Percentiles rank a stretch among this genome's conserved stretches.
Evolutionary conservation across 2,888 invertebrate genomes (phyloP).

Genomic region (Xylocampa areola): DNA sequence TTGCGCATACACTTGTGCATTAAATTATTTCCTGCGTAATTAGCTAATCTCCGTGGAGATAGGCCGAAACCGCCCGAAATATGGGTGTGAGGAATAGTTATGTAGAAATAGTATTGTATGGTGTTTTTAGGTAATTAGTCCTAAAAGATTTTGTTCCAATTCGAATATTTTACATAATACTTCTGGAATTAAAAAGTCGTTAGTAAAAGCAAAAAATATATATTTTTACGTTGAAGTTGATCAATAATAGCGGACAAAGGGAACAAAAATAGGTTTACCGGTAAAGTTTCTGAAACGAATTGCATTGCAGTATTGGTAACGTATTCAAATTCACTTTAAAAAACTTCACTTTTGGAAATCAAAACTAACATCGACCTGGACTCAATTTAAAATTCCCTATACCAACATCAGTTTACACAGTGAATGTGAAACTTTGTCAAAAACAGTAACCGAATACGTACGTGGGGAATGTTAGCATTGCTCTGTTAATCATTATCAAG

Average conservation of each 20-base stretch:
- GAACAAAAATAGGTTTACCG: neutral
- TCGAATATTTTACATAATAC: no score
- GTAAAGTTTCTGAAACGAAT: conserved; percentile 9
- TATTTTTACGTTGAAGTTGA: conserved; percentile 1
- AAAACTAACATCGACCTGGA: conserved; percentile 27
- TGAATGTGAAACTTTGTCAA: conserved; percentile 16
- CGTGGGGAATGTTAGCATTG: neutral
- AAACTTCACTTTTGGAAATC: conserved; percentile 38
- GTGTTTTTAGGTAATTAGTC: no score
- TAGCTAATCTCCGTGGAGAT: no score
- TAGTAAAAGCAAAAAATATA: neutral
- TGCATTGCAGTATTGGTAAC: conserved; percentile 4
- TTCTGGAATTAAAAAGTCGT: no score
- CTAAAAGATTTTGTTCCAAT: no score
- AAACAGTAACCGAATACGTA: conserved; percentile 4
- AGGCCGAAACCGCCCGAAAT: no score
- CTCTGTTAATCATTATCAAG: neutral
- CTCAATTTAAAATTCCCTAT: conserved; percentile 40
- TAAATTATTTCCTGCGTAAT: no score
- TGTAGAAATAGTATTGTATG: no score
- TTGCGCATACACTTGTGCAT: no score
- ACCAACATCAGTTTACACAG: conserved; percentile 4
- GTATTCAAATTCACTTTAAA: conserved; percentile 30
- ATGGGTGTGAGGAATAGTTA: no score
- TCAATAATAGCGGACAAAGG: neutral